Conservation (phyloP, 2,113 vertebrate species). For the Lasiurus borealis region DNA sequence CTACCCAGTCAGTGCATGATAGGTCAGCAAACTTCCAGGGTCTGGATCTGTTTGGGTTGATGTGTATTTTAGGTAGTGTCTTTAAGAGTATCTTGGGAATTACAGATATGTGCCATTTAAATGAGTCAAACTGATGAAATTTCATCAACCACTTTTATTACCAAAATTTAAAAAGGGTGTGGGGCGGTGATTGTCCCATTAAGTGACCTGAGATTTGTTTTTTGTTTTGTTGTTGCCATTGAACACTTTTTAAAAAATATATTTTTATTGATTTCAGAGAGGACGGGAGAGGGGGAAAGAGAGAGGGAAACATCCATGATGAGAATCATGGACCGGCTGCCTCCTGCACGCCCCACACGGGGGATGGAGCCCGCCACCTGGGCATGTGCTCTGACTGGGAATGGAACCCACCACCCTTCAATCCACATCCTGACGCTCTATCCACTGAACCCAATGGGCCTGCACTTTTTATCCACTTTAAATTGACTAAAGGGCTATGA, state of each 20-base stretch:
- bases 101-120: slow-evolving; percentile 59
- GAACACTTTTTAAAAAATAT: neutral
- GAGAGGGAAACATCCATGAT: too few relatives aligned
- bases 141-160: slow-evolving; percentile 59
- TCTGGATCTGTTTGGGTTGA: slow-evolving; percentile 43
- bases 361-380: too few relatives aligned
- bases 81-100: slow-evolving; percentile 35
- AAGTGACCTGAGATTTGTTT: slow-evolving; percentile 58
- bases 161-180: slow-evolving; percentile 62
- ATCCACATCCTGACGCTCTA: too few relatives aligned
- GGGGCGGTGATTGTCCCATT: slow-evolving; percentile 67
- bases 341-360: too few relatives aligned
- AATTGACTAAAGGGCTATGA: slow-evolving; percentile 52
- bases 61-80: slow-evolving; percentile 52
- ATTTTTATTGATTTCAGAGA: too few relatives aligned
- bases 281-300: too few relatives aligned
- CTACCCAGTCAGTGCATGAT: slow-evolving; percentile 22
- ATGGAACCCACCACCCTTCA: too few relatives aligned
- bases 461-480: slow-evolving; percentile 2
- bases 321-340: too few relatives aligned
- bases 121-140: slow-evolving; percentile 67
- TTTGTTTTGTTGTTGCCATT: slow-evolving; percentile 64
- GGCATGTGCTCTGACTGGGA: too few relatives aligned
- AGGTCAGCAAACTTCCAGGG: slow-evolving; percentile 7
- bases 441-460: too few relatives aligned